Conservation (phyloP, 2,797 vertebrate species). For the Cygnus olor region DNA sequence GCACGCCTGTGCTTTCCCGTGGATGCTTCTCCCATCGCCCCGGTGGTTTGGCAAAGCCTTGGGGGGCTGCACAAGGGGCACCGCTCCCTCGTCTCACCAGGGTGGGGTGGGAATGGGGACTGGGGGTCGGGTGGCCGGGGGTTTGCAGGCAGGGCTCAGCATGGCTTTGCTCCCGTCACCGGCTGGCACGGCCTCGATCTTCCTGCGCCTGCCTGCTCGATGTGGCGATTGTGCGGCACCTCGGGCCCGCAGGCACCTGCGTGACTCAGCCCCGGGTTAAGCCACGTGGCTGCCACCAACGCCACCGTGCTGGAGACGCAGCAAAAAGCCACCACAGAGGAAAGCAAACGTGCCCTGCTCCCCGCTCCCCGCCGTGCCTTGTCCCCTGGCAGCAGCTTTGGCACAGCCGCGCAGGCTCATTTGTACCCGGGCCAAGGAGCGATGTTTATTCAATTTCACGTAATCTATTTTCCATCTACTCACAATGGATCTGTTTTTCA, state of each 20-base stretch:
- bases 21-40: not conserved
- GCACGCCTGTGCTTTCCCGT: not conserved
- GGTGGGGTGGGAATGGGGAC: not conserved
- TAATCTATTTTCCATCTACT: slow-evolving; percentile 66
- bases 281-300: not conserved
- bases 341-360: not conserved
- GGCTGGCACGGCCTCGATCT: not conserved
- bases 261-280: slow-evolving; percentile 6
- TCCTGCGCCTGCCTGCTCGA: not conserved
- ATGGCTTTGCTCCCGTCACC: not conserved
- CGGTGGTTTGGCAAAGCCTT: not conserved
- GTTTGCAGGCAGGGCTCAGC: not conserved
- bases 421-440: slow-evolving; percentile 44
- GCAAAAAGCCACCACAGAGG: not conserved
- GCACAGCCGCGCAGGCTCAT: not conserved
- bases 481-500: slow-evolving; percentile 62
- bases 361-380: not conserved
- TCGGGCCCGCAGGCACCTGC: not conserved
- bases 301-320: not conserved
- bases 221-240: not conserved
- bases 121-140: not conserved
- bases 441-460: slow-evolving; percentile 51
- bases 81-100: not conserved
- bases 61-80: accelerated
- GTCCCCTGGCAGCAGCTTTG: not conserved